Conservation (phyloP, 1,140 invertebrate genomes). For the Pogonomyrmex barbatus region DNA sequence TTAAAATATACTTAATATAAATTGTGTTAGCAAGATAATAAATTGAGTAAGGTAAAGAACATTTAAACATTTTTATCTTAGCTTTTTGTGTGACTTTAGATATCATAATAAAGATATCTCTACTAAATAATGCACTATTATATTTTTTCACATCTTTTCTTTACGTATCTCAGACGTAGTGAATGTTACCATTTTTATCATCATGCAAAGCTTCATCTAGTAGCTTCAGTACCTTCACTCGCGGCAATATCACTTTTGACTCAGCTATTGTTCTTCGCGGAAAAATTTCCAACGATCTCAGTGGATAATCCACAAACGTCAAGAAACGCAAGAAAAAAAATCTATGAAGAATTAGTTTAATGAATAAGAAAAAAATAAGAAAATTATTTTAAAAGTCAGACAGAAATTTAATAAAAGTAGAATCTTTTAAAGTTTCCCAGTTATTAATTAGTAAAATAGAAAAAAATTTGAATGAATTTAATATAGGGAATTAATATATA, state of each 20-base stretch:
- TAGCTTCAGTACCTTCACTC: slow-evolving; percentile 7
- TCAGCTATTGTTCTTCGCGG: slow-evolving; percentile 14
- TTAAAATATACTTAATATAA: not conserved
- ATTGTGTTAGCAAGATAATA: not conserved
- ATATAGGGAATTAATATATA: not conserved
- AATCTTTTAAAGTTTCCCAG: not conserved
- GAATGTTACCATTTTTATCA: slow-evolving; percentile 32
- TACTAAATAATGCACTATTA: not conserved
- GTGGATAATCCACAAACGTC: slow-evolving; percentile 23
- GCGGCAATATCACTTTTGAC: slow-evolving; percentile 28
- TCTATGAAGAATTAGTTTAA: not conserved
- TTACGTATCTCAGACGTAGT: not conserved
- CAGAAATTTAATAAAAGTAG: not conserved
- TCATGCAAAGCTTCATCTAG: not conserved
- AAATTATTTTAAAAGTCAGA: not conserved
- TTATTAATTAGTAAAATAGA: not conserved
- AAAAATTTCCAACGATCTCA: slow-evolving; percentile 18
- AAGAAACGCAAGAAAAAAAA: not conserved
- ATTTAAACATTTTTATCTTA: not conserved
- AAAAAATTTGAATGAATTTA: not conserved
- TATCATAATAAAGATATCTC: not conserved
- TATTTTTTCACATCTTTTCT: not conserved
- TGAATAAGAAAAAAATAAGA: not conserved
- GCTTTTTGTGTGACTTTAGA: not conserved
- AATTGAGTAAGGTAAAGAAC: not conserved